These are phyloP conservation scores for Leptura quadrifasciata DNA, from an alignment of 2,888 invertebrate genomes.

Conservation along the genomic window DNA sequence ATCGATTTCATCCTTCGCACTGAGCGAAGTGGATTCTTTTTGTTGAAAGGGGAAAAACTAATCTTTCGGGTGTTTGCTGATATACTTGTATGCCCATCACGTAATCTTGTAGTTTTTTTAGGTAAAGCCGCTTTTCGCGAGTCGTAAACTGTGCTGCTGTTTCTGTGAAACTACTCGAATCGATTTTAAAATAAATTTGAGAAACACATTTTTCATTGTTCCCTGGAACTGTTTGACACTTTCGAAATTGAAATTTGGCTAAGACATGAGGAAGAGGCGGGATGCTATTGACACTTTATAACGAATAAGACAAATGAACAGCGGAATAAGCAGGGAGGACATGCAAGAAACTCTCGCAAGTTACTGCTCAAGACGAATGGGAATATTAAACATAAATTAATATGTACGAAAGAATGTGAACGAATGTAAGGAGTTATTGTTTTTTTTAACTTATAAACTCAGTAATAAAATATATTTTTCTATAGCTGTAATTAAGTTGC, in stretches of 20 bases:
- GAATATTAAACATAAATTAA: neutral
- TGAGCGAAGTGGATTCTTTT: neutral
- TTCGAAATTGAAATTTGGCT: neutral
- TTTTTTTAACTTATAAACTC: too few relatives aligned
- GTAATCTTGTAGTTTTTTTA: neutral
- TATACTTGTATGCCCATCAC: neutral
- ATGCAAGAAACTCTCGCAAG: neutral
- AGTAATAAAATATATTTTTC: too few relatives aligned
- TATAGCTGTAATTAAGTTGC: too few relatives aligned
- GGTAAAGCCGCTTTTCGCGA: neutral
- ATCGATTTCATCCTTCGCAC: neutral
- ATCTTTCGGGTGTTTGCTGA: neutral
- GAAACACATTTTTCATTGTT: neutral
- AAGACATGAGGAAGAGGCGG: neutral
- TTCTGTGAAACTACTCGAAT: neutral
- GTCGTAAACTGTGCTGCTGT: neutral
- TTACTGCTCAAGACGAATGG: neutral
- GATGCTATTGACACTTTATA: neutral
- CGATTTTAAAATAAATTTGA: neutral
- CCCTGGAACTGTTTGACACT: neutral
- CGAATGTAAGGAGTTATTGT: too few relatives aligned
- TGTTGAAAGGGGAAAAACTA: neutral
- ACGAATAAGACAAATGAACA: neutral
- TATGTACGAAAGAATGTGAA: too few relatives aligned
- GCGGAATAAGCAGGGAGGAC: neutral